These are phyloP conservation scores for Neomonachus schauinslandi DNA, from an alignment of 2,113 vertebrate species.

Conservation along the genomic window DNA sequence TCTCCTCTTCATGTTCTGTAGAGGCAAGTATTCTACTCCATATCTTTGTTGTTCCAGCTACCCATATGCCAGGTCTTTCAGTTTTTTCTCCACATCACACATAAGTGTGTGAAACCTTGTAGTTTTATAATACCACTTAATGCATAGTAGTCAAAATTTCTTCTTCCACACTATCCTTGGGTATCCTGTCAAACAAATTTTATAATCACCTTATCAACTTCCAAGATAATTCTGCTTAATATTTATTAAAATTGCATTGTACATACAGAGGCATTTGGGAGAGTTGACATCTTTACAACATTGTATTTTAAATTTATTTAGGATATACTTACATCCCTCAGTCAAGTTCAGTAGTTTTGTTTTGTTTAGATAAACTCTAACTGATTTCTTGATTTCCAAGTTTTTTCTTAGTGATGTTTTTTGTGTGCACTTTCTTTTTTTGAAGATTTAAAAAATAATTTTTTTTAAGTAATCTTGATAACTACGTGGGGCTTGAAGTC, in stretches of 20 bases:
- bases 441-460: background rate
- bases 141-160: background rate
- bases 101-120: background rate
- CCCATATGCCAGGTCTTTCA: background rate
- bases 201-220: background rate
- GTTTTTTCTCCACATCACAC: background rate
- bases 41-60: background rate
- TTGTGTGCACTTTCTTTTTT: background rate
- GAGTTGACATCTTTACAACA: background rate
- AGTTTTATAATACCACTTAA: background rate
- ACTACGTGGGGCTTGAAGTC: background rate
- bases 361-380: background rate
- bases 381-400: background rate
- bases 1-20: background rate
- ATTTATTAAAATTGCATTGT: background rate
- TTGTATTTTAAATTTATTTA: background rate
- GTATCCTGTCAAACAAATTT: background rate
- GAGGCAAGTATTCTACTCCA: background rate
- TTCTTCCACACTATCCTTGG: background rate
- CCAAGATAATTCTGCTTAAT: background rate
- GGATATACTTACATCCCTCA: background rate
- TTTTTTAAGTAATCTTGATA: background rate
- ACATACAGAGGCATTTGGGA: background rate
- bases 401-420: background rate
- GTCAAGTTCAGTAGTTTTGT: background rate